A percentile compares a stretch with the other conserved stretches of the same genome.
Conservation (phyloP, 2,113 vertebrate genomes). For the Leucopsar rothschildi region DNA sequence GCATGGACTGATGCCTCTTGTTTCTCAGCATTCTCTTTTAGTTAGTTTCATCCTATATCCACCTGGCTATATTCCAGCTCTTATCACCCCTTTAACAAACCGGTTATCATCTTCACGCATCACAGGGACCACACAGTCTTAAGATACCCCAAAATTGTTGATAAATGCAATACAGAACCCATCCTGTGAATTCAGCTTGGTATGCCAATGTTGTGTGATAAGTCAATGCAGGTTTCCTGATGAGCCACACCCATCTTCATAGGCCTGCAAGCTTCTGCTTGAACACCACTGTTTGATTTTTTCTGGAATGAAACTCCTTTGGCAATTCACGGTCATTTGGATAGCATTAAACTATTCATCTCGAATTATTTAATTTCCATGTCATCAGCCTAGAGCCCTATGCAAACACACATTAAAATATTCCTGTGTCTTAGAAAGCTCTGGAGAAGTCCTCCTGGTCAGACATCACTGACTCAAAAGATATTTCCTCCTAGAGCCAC, state of each 20-base stretch:
- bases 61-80: neutral
- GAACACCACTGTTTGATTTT: neutral
- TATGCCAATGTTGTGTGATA: neutral
- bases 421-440: neutral
- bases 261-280: neutral
- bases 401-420: neutral
- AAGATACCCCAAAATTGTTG: neutral
- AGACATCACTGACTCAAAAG: neutral
- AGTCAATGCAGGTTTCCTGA: neutral
- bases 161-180: neutral
- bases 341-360: neutral
- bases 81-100: neutral
- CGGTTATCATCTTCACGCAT: neutral
- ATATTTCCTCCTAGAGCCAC: neutral
- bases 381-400: neutral
- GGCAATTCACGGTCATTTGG: neutral
- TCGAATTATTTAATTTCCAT: neutral
- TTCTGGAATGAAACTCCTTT: neutral
- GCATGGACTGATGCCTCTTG: neutral
- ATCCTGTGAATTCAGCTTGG: neutral
- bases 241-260: fast-evolving
- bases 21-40: neutral
- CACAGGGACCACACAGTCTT: neutral
- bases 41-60: neutral
- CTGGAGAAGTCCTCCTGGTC: neutral